Percentiles rank a stretch among this genome's conserved stretches.
Conservation (phyloP, 2,888 invertebrate genomes). For the Scelioninae gen. 2 region DNA sequence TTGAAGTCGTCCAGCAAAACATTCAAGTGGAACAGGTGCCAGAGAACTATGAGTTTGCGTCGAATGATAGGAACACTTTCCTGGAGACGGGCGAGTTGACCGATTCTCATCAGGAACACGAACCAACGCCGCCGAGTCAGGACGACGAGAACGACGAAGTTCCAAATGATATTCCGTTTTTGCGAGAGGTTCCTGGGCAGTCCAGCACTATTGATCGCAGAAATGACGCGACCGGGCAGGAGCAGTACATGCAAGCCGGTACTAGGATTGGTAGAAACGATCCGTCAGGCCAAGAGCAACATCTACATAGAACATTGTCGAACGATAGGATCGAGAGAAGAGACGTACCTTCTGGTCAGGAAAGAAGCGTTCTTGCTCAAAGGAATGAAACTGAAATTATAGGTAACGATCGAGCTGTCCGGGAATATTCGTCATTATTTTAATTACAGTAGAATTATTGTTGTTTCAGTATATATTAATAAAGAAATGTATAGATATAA, state of each 20-base stretch:
- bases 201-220: slow-evolving; percentile 72
- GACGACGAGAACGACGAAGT: slow-evolving; percentile 74
- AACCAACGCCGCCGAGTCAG: slow-evolving; percentile 70
- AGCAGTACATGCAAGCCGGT: slow-evolving; percentile 67
- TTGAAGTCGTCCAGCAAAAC: slow-evolving; percentile 68
- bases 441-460: background rate
- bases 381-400: slow-evolving; percentile 65
- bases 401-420: too few species aligned
- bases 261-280: slow-evolving; percentile 69
- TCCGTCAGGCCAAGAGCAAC: slow-evolving; percentile 71
- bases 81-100: slow-evolving; percentile 74
- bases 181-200: slow-evolving; percentile 74
- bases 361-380: slow-evolving; percentile 63
- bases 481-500: too few species aligned
- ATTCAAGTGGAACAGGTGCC: slow-evolving; percentile 63
- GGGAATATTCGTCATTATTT: too few species aligned
- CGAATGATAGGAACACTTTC: slow-evolving; percentile 74
- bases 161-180: slow-evolving; percentile 73
- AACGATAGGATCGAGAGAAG: slow-evolving; percentile 70
- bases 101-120: slow-evolving; percentile 73
- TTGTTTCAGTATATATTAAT: too few species aligned
- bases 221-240: slow-evolving; percentile 74
- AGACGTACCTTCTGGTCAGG: slow-evolving; percentile 73
- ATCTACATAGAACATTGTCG: slow-evolving; percentile 62
- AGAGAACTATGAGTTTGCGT: slow-evolving; percentile 74